Conservation (phyloP, 2,113 vertebrate species). For the Morone chrysops region DNA sequence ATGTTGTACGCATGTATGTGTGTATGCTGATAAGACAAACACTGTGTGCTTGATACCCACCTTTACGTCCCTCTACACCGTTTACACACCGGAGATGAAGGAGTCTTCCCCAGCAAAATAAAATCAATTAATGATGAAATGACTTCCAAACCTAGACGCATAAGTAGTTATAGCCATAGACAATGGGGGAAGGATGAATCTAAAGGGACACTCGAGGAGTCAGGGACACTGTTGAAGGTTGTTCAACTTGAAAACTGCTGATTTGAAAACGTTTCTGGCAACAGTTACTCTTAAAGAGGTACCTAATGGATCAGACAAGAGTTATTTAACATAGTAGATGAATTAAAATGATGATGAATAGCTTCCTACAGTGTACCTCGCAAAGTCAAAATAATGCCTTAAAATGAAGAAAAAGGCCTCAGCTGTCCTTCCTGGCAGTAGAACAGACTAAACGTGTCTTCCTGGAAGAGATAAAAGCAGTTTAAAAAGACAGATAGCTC, state of each 20-base stretch:
- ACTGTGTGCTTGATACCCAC: not conserved
- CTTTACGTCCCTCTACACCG: not conserved
- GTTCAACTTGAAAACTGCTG: constrained; percentile 1
- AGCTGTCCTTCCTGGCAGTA: constrained; percentile 22
- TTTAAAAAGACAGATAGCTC: constrained; percentile 59
- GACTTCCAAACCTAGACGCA: not conserved
- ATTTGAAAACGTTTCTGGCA: constrained; percentile 41
- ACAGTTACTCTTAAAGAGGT: not conserved
- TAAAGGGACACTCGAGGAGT: not conserved
- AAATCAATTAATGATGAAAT: constrained; percentile 13
- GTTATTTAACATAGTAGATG: constrained; percentile 4
- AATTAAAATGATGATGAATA: constrained; percentile 20
- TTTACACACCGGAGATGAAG: not conserved
- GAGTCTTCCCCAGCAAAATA: constrained; percentile 8
- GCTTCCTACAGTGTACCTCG: not conserved
- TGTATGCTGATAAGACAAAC: not conserved
- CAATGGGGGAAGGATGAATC: not conserved
- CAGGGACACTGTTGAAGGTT: not conserved
- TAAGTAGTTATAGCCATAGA: not conserved
- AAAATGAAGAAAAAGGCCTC: not conserved
- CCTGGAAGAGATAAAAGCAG: constrained; percentile 62
- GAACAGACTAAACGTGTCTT: constrained; percentile 27
- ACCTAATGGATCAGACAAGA: constrained; percentile 1
- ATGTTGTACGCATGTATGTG: not conserved
- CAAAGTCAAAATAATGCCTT: constrained; percentile 16